Evolutionary conservation across 1,140 invertebrate species (phyloP).

Genomic region (Penaeus chinensis): DNA sequence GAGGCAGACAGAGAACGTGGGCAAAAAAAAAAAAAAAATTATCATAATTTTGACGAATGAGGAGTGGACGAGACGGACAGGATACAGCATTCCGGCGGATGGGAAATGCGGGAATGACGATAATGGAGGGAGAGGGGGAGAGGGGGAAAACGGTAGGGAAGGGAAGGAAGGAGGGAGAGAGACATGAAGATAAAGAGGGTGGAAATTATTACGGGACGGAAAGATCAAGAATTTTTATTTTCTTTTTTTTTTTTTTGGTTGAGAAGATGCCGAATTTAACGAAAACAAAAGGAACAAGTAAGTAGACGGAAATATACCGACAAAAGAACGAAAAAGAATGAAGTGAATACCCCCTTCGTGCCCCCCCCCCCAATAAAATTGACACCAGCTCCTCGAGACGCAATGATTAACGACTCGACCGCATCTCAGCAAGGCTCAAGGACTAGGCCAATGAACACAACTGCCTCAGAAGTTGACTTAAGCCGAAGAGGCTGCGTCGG

Average conservation of each 20-base stretch:
- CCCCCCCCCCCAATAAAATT: no score
- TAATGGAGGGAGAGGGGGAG: not conserved
- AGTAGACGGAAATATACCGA: no score
- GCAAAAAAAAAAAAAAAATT: not conserved
- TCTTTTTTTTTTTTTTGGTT: no score
- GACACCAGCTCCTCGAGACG: not conserved
- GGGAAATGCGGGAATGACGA: slow-evolving; percentile 1
- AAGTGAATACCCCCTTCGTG: no score
- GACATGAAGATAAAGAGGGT: not conserved
- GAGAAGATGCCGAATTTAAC: no score
- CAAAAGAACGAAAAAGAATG: no score
- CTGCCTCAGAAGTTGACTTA: slow-evolving; percentile 33
- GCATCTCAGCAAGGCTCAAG: slow-evolving; percentile 28
- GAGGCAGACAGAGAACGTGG: not conserved
- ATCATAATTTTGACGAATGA: not conserved
- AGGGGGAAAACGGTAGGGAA: not conserved
- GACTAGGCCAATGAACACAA: slow-evolving; percentile 50
- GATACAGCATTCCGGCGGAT: not conserved
- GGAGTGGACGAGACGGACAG: not conserved
- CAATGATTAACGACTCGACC: slow-evolving; percentile 32
- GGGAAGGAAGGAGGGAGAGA: not conserved
- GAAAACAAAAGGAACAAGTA: no score
- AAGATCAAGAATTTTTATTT: no score
- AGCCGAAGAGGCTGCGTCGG: not conserved
- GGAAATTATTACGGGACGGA: no score